These are phyloP conservation scores for Bruchidius siliquastri DNA, from an alignment of 2,888 invertebrate species.

Conservation along the genomic window DNA sequence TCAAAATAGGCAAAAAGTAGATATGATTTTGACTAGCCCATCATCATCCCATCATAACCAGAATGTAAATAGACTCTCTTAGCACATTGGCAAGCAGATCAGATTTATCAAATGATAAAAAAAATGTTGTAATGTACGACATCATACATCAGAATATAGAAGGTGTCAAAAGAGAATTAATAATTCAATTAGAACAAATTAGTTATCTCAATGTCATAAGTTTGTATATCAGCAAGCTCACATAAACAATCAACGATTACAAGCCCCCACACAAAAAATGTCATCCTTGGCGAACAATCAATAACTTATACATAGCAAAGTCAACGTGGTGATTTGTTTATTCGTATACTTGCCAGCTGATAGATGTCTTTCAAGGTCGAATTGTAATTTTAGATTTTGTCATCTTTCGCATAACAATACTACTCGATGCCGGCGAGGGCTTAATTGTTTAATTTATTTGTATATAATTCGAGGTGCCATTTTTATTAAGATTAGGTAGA, in stretches of 20 bases:
- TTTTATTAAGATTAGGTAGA: not conserved
- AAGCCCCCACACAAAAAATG: not conserved
- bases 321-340: not conserved
- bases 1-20: too few relatives aligned
- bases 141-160: not conserved
- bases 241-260: not conserved
- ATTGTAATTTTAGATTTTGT: not conserved
- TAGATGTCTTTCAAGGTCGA: not conserved
- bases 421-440: not conserved
- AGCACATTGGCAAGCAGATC: too few relatives aligned
- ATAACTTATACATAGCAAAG: not conserved
- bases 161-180: not conserved
- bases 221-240: not conserved
- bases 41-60: too few relatives aligned
- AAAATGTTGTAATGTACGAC: not conserved
- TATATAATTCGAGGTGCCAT: not conserved
- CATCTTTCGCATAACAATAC: not conserved
- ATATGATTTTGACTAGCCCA: too few relatives aligned
- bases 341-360: not conserved
- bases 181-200: not conserved
- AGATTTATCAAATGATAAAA: not conserved
- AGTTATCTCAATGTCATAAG: not conserved
- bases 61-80: too few relatives aligned
- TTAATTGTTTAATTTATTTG: not conserved
- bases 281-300: not conserved